Evolutionary conservation across 2,113 vertebrate genomes (phyloP).

Genomic region (Mormoops blainvillei): DNA sequence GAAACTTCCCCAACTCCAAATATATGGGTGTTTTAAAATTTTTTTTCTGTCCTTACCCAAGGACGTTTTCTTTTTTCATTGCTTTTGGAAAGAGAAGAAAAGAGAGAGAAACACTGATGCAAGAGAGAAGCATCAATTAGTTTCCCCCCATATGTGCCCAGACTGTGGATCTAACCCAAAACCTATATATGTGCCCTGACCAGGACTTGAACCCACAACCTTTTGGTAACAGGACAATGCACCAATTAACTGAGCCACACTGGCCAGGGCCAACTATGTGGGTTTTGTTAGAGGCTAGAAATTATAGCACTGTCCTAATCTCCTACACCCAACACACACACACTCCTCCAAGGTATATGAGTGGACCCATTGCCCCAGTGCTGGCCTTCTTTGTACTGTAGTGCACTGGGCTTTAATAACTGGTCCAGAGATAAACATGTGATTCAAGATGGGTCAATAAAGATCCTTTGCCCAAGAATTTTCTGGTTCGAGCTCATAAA

Average conservation of each 20-base stretch:
- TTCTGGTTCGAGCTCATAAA: background rate
- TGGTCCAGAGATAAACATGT: background rate
- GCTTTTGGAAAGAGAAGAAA: no score
- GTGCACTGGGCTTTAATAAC: background rate
- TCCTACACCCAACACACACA: rapidly evolving
- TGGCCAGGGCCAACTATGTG: background rate
- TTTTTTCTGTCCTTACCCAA: no score
- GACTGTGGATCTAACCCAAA: no score
- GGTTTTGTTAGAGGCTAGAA: background rate
- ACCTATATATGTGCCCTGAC: no score
- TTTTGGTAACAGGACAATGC: no score
- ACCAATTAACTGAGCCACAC: no score
- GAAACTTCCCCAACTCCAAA: background rate
- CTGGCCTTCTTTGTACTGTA: background rate
- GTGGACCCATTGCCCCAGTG: rapidly evolving
- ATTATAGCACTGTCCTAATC: background rate
- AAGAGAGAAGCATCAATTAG: no score
- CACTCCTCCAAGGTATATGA: background rate
- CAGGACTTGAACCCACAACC: no score
- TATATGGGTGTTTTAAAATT: no score
- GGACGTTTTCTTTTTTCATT: no score
- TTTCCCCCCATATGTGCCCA: no score
- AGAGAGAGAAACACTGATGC: no score
- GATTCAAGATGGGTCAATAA: background rate
- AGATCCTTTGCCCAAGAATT: background rate